Base-by-base conservation (phyloP, 2,888 invertebrate genomes). In the Sthenelais limicola region DNA sequence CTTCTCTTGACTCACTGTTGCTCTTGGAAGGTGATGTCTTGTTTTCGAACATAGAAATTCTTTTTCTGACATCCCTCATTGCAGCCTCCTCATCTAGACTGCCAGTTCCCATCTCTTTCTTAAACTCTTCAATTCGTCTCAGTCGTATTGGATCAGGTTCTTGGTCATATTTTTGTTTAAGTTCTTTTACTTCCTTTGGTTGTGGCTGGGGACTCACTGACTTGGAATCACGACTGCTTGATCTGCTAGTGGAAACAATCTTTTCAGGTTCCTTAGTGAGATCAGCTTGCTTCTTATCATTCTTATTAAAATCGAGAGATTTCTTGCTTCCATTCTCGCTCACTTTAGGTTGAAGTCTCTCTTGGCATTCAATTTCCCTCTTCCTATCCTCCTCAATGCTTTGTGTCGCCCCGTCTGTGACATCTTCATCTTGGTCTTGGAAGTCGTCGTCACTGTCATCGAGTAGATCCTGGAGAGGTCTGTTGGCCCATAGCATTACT, bases 401-500 rank as follows among this genome's bases (percentile, higher is more conserved):
- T 1, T 30, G 9, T 5, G 33, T n/a, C 26, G 7, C 43, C 1
- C 28, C 47, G 12, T 15, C 38, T 7, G 9, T 15, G 1, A 7
- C 68, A 26, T 48, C 15, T 26, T 4, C 35, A 1, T 69, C 69
- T 1, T 32, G 52, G 7, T 69, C 69, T 26, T 38, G 38, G 21
- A 38, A 38, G 18, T 30, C 48, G 28, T 75, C 73, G 9, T 62
- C 62, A 9, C 28, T 38, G 30, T 76, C 76, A 1, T 67, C 74
- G 5, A 76, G 70, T 24, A 76, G 21, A 3, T 73, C 73, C 58
- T 71, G 70, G 18, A 77, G 43, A 12, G 74, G 75, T 35, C 54
- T 28, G 67, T 77, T 77, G 35, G 73, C 74, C 26, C 73, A 62
- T n/a, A 51, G 73, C 35, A 77, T 67, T 38, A 77, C 66, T 21